A percentile compares a stretch with the other conserved stretches of the same genome.
Conservation (phyloP, 1,140 invertebrate species). For the Medauroidea extradentata region DNA sequence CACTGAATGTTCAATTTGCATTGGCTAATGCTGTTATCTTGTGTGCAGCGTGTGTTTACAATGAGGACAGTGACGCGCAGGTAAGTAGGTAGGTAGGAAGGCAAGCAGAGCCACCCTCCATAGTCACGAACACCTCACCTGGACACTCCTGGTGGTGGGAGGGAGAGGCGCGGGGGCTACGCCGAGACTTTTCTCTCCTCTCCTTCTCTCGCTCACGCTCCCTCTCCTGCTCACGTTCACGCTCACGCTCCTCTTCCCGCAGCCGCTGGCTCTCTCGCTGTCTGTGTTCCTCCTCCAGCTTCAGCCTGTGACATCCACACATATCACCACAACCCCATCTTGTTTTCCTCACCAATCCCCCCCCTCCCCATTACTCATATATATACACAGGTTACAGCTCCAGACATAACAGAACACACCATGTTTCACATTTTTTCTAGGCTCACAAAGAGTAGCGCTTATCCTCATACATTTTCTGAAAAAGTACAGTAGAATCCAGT, state of each 20-base stretch:
- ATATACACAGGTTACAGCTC: too few species aligned
- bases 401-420: too few species aligned
- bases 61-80: too few species aligned
- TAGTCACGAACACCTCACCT: slow-evolving; percentile 9
- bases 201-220: slow-evolving; percentile 36
- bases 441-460: too few species aligned
- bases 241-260: slow-evolving; percentile 52
- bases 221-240: slow-evolving; percentile 50
- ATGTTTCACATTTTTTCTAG: too few species aligned
- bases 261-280: slow-evolving; percentile 42
- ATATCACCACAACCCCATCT: background rate
- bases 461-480: too few species aligned
- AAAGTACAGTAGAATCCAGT: too few species aligned
- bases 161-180: slow-evolving; percentile 21
- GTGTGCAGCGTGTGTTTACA: too few species aligned
- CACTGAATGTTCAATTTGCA: too few species aligned
- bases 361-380: background rate
- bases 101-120: too few species aligned
- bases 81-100: too few species aligned
- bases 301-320: slow-evolving; percentile 42
- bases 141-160: slow-evolving; percentile 13
- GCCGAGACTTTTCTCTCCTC: slow-evolving; percentile 16
- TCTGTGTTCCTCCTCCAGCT: slow-evolving; percentile 62
- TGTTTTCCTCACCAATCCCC: background rate
- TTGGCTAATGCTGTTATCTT: too few species aligned